phyloP scores from a whole-genome alignment of 1,140 invertebrate species.

The Cylas formicarius region DNA sequence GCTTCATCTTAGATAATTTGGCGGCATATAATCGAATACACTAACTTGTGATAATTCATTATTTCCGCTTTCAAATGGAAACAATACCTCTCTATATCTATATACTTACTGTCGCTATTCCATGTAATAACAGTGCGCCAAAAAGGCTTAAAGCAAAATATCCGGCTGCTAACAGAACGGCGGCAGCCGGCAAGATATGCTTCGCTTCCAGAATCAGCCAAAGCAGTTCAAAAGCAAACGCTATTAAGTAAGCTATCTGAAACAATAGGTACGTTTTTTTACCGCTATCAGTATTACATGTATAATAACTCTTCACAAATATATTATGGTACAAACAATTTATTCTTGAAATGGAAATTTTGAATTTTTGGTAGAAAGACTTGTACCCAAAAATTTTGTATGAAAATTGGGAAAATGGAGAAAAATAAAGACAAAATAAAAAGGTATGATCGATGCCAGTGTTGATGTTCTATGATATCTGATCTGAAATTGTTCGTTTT shows the following conservation, averaged over 20 bases:
- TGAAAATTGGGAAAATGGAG: background rate
- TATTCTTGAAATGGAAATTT: background rate
- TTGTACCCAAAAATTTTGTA: background rate
- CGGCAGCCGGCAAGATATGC: constrained; percentile 48
- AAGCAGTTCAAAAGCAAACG: constrained; percentile 52
- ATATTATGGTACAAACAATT: constrained; percentile 1
- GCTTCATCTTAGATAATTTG: too few species aligned
- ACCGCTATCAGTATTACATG: background rate
- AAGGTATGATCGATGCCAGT: constrained; percentile 9
- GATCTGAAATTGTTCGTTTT: too few species aligned
- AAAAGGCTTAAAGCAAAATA: constrained; percentile 55
- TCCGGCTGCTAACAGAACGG: constrained; percentile 52
- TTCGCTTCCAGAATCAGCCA: constrained; percentile 53
- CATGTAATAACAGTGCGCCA: constrained; percentile 51
- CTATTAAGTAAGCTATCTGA: constrained; percentile 54
- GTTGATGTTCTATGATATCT: too few species aligned
- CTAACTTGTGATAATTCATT: too few species aligned
- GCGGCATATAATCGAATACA: too few species aligned
- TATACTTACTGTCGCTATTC: constrained; percentile 52
- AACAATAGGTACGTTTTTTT: constrained; percentile 27
- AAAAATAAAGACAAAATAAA: background rate
- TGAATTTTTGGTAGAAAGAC: background rate
- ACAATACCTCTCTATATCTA: too few species aligned
- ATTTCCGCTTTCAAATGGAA: too few species aligned
- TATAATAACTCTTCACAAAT: too few species aligned